Evolutionary conservation across 1,140 invertebrate genomes (phyloP).

Genomic region (Papilio polyxenes): DNA sequence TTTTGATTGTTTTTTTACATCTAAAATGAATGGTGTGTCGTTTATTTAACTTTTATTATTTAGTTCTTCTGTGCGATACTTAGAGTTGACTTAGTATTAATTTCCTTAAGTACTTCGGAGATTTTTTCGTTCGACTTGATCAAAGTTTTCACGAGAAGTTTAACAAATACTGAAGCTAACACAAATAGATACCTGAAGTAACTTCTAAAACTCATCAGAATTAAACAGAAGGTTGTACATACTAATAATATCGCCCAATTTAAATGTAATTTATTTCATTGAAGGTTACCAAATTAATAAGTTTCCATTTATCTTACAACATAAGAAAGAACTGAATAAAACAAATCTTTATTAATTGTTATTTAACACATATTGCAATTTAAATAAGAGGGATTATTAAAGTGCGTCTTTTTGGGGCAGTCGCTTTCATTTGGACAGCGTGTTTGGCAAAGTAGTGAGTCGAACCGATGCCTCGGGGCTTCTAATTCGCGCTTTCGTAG

Average conservation of each 20-base stretch:
- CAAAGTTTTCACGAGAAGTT: not conserved
- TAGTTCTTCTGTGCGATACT: not conserved
- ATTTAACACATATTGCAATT: not conserved
- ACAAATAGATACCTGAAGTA: not conserved
- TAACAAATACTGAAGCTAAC: not conserved
- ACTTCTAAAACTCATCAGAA: not conserved
- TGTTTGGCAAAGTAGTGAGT: constrained; percentile 12
- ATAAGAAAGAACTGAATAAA: not conserved
- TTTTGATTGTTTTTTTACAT: no score
- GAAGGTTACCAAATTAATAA: no score
- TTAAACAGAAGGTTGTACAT: not conserved
- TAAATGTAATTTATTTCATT: not conserved
- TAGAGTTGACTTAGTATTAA: not conserved
- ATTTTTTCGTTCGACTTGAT: not conserved
- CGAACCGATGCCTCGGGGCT: not conserved
- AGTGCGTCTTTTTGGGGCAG: constrained; percentile 11
- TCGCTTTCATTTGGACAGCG: constrained; percentile 18
- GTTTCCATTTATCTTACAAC: no score
- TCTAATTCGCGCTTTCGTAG: constrained; percentile 18
- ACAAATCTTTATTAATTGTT: not conserved
- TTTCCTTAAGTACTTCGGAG: not conserved
- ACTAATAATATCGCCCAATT: not conserved
- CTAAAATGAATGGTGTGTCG: no score
- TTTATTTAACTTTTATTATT: no score
- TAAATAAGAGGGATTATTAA: constrained; percentile 18